These are phyloP conservation scores for Catalaphyllia jardinei DNA, from an alignment of 64 coral and sea anemone genomes.

Conservation along the genomic window DNA sequence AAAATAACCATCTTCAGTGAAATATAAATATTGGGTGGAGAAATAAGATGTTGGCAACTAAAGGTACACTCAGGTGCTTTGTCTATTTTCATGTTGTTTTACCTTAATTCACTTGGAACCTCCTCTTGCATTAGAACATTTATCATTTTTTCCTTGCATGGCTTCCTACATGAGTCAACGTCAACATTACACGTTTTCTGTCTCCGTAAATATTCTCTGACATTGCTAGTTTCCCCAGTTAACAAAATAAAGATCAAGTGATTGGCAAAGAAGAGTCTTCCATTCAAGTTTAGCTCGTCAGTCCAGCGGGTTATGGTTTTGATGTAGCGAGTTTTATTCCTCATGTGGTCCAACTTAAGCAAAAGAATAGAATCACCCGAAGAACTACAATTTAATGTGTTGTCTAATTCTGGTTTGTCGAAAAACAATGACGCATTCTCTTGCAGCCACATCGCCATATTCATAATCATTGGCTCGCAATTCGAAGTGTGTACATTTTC, in stretches of 20 bases:
- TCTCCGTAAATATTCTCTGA: constrained; percentile 72
- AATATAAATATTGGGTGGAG: too few species aligned
- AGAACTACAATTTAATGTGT: background rate
- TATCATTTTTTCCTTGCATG: constrained; percentile 98
- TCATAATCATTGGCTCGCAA: constrained; percentile 72
- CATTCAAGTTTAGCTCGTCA: constrained; percentile 61
- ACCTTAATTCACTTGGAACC: constrained; percentile 9
- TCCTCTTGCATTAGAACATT: constrained; percentile 58
- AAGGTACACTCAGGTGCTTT: too few species aligned
- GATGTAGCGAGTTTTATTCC: constrained; percentile 65
- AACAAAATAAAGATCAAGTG: constrained; percentile 75
- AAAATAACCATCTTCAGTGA: too few species aligned
- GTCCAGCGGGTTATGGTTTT: constrained; percentile 77
- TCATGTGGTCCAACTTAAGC: constrained; percentile 88
- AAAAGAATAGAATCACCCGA: constrained; percentile 44
- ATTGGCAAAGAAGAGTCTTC: constrained; percentile 60
- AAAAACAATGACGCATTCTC: constrained; percentile 32
- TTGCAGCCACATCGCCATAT: constrained; percentile 79
- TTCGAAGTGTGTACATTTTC: background rate
- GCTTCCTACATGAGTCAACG: constrained; percentile 85
- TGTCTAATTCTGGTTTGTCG: background rate
- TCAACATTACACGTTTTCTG: constrained; percentile 86
- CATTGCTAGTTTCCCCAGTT: constrained; percentile 44
- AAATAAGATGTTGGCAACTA: too few species aligned
- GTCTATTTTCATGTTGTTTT: background rate